Evolutionary conservation across 2,113 vertebrate species (phyloP).

Genomic region (Dipodomys ordii): DNA sequence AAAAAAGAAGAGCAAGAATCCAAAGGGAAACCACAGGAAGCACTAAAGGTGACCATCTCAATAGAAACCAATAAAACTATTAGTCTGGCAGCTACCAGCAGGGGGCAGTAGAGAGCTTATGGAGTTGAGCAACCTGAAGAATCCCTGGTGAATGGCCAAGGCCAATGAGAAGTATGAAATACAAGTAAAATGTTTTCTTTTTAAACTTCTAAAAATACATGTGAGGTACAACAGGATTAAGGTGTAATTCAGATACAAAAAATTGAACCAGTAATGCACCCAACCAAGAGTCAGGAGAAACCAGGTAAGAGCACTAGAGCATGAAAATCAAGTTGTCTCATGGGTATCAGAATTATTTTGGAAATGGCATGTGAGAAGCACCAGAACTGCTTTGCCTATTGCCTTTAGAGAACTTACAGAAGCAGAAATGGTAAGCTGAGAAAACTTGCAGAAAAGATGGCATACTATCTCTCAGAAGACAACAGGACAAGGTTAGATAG

Average conservation of each 20-base stretch:
- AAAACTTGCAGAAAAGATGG: too few relatives aligned
- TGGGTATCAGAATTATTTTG: not conserved
- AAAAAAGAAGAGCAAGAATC: not conserved
- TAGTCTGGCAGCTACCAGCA: not conserved
- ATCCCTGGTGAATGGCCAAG: not conserved
- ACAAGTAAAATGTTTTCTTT: not conserved
- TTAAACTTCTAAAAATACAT: not conserved
- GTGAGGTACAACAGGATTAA: not conserved
- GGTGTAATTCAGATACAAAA: not conserved
- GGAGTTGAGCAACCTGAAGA: not conserved
- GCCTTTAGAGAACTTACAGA: not conserved
- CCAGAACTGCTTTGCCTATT: not conserved
- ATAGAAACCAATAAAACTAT: not conserved
- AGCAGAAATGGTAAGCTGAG: not conserved
- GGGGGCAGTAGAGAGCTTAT: slow-evolving; percentile 40
- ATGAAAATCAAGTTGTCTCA: not conserved
- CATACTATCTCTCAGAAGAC: too few relatives aligned
- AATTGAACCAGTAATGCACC: not conserved
- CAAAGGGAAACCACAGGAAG: not conserved
- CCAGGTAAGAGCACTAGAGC: not conserved
- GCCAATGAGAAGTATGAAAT: not conserved
- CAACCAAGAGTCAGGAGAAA: not conserved
- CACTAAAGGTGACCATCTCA: not conserved
- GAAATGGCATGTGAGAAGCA: not conserved
- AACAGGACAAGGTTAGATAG: too few relatives aligned